A percentile compares a stretch with the other conserved stretches of the same genome.
These are phyloP conservation scores for Oligia latruncula DNA, from an alignment of 2,888 invertebrate genomes.

Conservation along the genomic window DNA sequence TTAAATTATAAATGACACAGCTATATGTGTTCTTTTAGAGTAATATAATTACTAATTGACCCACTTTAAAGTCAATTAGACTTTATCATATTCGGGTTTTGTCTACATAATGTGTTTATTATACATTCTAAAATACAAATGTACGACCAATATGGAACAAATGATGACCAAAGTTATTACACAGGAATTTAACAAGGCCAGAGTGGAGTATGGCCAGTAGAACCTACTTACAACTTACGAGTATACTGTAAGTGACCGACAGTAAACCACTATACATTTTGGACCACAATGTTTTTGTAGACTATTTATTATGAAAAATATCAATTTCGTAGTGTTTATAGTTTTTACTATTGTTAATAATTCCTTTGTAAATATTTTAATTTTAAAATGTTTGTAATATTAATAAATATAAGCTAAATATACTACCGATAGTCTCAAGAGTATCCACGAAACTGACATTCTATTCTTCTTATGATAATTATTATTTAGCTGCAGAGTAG, in stretches of 20 bases:
- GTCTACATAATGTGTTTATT: conserved; percentile 64
- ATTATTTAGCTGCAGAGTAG: conserved; percentile 77
- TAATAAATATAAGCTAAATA: conserved; percentile 71
- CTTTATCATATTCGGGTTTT: conserved; percentile 67
- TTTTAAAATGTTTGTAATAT: conserved; percentile 80
- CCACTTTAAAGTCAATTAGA: conserved; percentile 72
- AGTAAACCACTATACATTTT: conserved; percentile 80
- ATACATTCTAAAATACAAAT: conserved; percentile 62
- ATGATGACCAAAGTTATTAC: conserved; percentile 86
- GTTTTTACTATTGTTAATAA: conserved; percentile 85
- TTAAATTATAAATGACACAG: conserved; percentile 72
- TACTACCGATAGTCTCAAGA: conserved; percentile 71
- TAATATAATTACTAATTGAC: conserved; percentile 67
- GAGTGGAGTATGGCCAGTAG: conserved; percentile 55
- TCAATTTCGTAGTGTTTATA: conserved; percentile 87
- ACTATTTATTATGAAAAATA: conserved; percentile 87
- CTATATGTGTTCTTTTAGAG: conserved; percentile 57
- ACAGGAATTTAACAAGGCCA: conserved; percentile 81
- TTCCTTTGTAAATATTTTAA: conserved; percentile 87
- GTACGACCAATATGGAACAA: conserved; percentile 81
- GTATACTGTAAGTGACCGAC: conserved; percentile 62
- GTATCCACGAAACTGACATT: conserved; percentile 71
- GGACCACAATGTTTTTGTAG: conserved; percentile 85
- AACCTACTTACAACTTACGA: conserved; percentile 36
- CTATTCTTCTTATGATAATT: conserved; percentile 72